Evolutionary conservation across 1,140 invertebrate species (phyloP).

Genomic region (Schlechtendalia chinensis): DNA sequence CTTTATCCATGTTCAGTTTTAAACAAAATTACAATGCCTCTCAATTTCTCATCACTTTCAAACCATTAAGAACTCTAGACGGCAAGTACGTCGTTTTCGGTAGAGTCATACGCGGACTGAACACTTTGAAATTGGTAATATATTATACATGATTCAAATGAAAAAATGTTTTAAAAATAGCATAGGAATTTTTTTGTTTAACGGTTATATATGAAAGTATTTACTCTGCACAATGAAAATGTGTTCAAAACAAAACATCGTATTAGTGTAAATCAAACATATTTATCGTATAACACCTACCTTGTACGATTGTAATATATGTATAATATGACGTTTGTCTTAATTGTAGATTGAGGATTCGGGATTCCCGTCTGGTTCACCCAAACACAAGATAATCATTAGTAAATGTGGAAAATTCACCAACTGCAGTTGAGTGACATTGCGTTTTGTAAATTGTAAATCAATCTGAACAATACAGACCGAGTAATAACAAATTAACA

Average conservation of each 20-base stretch:
- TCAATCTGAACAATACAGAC: too few species aligned
- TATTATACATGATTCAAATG: neutral
- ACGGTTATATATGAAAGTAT: neutral
- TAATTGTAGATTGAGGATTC: conserved; percentile 19
- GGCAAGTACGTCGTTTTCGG: conserved; percentile 25
- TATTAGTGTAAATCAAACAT: too few species aligned
- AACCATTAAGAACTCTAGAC: neutral
- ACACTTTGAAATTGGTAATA: neutral
- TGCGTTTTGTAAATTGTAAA: too few species aligned
- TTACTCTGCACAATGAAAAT: neutral
- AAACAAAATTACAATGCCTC: conserved; percentile 10
- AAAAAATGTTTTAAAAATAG: neutral
- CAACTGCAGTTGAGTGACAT: too few species aligned
- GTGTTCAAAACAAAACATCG: neutral
- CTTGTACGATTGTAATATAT: neutral
- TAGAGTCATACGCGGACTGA: neutral
- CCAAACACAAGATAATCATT: conserved; percentile 29
- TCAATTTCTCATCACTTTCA: conserved; percentile 36
- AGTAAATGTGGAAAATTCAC: neutral
- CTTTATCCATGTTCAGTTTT: conserved; percentile 24
- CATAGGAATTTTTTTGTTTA: neutral
- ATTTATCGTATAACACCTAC: neutral
- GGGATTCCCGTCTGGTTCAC: conserved; percentile 9
- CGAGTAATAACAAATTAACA: too few species aligned
- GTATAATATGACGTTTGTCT: neutral